A percentile compares a stretch with the other conserved stretches of the same genome.
Evolutionary conservation across 2,113 vertebrate species (phyloP).

Genomic region (Clarias macrocephalus): DNA sequence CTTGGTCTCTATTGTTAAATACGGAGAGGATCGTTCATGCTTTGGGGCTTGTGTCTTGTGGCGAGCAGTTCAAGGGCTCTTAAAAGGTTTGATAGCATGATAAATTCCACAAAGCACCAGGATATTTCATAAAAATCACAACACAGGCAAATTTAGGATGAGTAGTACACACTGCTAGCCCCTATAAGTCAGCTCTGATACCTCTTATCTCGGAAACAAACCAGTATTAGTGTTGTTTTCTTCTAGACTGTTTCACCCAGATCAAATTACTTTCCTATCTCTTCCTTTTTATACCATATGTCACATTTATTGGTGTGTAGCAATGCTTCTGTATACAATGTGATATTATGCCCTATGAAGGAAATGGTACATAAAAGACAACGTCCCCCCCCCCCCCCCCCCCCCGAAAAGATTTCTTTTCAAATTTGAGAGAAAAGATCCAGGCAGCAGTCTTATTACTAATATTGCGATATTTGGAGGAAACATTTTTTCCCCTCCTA

Average conservation of each 20-base stretch:
- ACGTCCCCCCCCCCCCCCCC: too few relatives aligned
- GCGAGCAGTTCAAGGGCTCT: not conserved
- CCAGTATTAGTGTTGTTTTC: not conserved
- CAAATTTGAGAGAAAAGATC: not conserved
- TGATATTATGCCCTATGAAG: not conserved
- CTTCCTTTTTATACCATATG: not conserved
- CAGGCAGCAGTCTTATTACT: too few relatives aligned
- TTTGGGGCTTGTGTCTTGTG: not conserved
- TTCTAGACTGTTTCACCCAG: not conserved
- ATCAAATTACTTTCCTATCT: not conserved
- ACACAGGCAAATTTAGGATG: not conserved
- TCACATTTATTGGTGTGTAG: not conserved
- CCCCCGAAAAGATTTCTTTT: not conserved
- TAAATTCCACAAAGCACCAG: not conserved
- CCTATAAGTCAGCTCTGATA: not conserved
- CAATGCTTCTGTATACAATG: not conserved
- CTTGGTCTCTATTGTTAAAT: not conserved
- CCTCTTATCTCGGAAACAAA: not conserved
- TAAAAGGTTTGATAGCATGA: not conserved
- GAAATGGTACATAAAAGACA: too few relatives aligned
- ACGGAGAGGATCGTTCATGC: not conserved
- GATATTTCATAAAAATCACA: not conserved
- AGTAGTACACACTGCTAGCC: not conserved
- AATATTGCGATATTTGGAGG: too few relatives aligned
- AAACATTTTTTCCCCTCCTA: not conserved